Evolutionary conservation across 2,113 vertebrate species (phyloP), one percentile per base, ranked within the genome.

Genomic region (Lepidothrix coronata): DNA sequence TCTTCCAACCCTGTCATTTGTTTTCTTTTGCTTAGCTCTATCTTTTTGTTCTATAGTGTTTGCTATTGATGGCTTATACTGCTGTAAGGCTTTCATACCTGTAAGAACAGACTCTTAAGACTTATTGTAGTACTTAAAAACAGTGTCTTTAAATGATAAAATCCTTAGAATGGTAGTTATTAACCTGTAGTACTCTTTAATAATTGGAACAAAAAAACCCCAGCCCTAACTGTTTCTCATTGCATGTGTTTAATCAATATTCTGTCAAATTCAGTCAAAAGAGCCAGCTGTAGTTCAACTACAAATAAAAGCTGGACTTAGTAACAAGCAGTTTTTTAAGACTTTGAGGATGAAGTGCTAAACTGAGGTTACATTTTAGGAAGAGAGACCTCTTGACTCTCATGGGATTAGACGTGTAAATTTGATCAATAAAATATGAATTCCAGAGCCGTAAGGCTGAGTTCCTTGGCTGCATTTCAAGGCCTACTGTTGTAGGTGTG

Each of bases 141-240:
- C 0, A 4, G 9, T 78, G 62, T 61, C 3, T 85, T 82, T 39
- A 52, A 33, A 57, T 1, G 2, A 23, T 62, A 1, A 41, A 57
- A 35, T 83, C 18, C 31, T 82, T 49, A 73, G 9, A 54, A 8
- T 61, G 9, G 14, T 90, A n/a, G 6, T 70, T 46, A 33, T 88
- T 89, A 68, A 73, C n/a, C 3, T 52, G 51, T 52, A 61, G 48
- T 72, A 31, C 12, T 72, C 30, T 52, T 52, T 41, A 88, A 5
- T 75, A 82, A 48, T 0, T 0, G 88, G 25, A 48, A n/a, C 16
- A 22, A 33, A 58, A 28, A 23, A 44, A 2, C 1, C 9, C 5
- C 24, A 57, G 9, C 4, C 7, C 22, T 58, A 13, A 33, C 25
- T 44, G 25, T 30, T 72, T 70, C 55, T 30, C 55, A 9, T 52